A percentile compares a stretch with the other conserved stretches of the same genome.
Conservation (phyloP, 2,888 invertebrate species). For the Bhutanitis thaidina region DNA sequence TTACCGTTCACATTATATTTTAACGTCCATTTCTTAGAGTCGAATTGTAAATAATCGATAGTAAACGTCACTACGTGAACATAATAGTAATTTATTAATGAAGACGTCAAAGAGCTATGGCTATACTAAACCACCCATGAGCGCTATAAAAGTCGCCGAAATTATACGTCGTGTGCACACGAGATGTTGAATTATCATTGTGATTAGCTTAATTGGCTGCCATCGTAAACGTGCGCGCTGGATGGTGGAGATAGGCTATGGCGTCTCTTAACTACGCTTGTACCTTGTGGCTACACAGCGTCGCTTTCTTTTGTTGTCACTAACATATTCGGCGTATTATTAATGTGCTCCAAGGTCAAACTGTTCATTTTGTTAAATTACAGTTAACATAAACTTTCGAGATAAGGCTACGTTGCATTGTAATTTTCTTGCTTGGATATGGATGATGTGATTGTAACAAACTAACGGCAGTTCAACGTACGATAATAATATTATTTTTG, state of each 20-base stretch:
- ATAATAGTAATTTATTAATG: conserved; percentile 39
- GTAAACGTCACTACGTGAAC: conserved; percentile 34
- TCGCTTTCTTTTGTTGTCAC: conserved; percentile 50
- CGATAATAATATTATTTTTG: too few species aligned
- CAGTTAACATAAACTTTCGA: conserved; percentile 26
- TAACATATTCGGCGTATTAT: conserved; percentile 38
- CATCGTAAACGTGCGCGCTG: conserved; percentile 36
- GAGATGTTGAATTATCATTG: conserved; percentile 55
- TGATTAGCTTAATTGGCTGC: conserved; percentile 64
- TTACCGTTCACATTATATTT: conserved; percentile 17
- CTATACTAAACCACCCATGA: conserved; percentile 53
- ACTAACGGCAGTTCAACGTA: not conserved
- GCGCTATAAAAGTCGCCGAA: conserved; percentile 61
- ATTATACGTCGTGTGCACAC: conserved; percentile 57
- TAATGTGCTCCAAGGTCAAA: conserved; percentile 43
- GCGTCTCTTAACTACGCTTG: conserved; percentile 43
- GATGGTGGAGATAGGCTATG: conserved; percentile 40
- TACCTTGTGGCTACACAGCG: conserved; percentile 49
- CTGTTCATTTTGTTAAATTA: conserved; percentile 36
- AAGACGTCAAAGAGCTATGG: conserved; percentile 48
- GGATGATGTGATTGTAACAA: too few species aligned
- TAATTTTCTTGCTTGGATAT: not conserved
- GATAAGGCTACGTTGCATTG: conserved; percentile 22
- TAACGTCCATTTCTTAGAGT: conserved; percentile 7
- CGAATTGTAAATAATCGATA: conserved; percentile 25